phyloP scores from a whole-genome alignment of 2,797 vertebrate genomes.

The Thaleichthys pacificus region DNA sequence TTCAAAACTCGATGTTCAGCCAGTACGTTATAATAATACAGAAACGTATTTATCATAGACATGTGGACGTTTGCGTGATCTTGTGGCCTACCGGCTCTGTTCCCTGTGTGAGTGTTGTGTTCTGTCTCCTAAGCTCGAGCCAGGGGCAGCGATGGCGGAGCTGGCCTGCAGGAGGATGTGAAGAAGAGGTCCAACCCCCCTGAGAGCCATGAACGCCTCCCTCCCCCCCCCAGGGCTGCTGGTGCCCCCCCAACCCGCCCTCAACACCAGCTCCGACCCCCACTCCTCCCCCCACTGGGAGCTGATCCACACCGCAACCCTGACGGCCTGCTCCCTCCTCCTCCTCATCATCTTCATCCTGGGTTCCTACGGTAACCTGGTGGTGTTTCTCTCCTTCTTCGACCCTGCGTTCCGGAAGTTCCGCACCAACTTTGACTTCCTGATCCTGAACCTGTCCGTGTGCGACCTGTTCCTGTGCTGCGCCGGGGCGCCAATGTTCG shows the following conservation, averaged over 20 bases:
- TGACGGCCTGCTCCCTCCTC: slow-evolving; percentile 87
- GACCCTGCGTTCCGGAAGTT: slow-evolving; percentile 95
- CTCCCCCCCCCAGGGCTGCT: slow-evolving; percentile 70
- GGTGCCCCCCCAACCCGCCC: slow-evolving; percentile 46
- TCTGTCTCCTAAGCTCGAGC: slow-evolving; percentile 39
- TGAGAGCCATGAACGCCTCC: slow-evolving; percentile 84
- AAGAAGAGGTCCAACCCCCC: slow-evolving; percentile 41
- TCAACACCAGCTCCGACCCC: slow-evolving; percentile 23
- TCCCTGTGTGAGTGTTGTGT: slow-evolving; percentile 35
- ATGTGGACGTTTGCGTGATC: slow-evolving; percentile 1
- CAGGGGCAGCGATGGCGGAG: slow-evolving; percentile 52
- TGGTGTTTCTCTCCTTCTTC: slow-evolving; percentile 95
- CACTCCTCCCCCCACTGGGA: slow-evolving; percentile 66
- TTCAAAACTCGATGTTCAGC: background rate
- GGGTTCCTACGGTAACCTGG: slow-evolving; percentile 94
- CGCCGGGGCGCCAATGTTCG: slow-evolving; percentile 92
- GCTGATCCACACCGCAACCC: slow-evolving; percentile 83
- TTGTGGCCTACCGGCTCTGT: background rate
- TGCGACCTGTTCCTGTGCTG: slow-evolving; percentile 96
- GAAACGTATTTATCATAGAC: too few relatives aligned
- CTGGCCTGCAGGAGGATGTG: slow-evolving; percentile 43
- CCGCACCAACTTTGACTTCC: slow-evolving; percentile 96
- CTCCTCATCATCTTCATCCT: slow-evolving; percentile 89
- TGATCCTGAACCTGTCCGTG: slow-evolving; percentile 96
- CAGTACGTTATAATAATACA: background rate